A percentile compares a stretch with the other conserved stretches of the same genome.
Evolutionary conservation across 2,888 invertebrate genomes (phyloP).

Genomic region (Heliconius sara): DNA sequence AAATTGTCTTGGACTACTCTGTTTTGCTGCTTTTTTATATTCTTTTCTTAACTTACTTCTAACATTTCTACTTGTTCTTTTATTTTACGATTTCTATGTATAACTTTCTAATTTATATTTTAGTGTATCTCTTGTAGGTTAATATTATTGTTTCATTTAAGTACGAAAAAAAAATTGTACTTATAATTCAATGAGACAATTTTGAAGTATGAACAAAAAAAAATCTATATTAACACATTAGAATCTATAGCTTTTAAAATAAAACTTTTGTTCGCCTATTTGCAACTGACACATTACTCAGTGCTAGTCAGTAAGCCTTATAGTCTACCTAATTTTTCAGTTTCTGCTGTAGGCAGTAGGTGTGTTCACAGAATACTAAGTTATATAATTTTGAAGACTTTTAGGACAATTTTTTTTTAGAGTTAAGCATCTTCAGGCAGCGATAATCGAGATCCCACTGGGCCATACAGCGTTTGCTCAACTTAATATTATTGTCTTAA

Average conservation of each 20-base stretch:
- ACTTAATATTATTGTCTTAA: too few relatives aligned
- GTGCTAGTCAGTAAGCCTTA: neutral
- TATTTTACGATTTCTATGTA: neutral
- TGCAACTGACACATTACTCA: neutral
- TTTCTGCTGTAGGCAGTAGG: neutral
- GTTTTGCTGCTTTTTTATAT: constrained; percentile 15
- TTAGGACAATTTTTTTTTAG: too few relatives aligned
- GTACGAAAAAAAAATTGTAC: neutral
- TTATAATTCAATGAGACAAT: neutral
- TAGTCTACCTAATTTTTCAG: neutral
- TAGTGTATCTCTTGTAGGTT: neutral
- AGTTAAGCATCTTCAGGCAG: too few relatives aligned
- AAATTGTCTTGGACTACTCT: constrained; percentile 7
- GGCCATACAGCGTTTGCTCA: too few relatives aligned
- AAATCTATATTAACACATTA: neutral
- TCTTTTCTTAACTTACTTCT: neutral
- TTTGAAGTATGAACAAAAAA: neutral
- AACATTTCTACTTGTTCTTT: neutral
- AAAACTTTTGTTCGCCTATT: neutral
- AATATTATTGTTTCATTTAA: neutral
- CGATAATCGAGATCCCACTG: too few relatives aligned
- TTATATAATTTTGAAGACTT: too few relatives aligned
- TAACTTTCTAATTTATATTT: neutral
- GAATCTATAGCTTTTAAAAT: neutral
- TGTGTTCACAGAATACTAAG: neutral